Evolutionary conservation across 2,797 vertebrate genomes (phyloP).

Genomic region (Salmo trutta): DNA sequence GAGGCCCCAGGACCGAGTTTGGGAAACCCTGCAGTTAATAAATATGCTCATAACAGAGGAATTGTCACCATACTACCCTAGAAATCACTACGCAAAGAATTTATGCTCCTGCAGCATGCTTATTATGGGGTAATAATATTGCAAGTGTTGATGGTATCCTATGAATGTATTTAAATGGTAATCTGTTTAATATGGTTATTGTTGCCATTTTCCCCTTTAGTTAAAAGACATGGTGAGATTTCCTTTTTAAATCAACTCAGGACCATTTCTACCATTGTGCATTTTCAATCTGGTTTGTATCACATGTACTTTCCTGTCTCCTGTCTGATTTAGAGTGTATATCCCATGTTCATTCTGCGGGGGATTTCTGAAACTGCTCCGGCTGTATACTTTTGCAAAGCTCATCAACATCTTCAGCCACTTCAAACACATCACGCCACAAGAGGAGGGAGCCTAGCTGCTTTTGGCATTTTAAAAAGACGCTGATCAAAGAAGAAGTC

Average conservation of each 20-base stretch:
- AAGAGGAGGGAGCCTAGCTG: constrained; percentile 33
- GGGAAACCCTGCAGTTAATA: too few species aligned
- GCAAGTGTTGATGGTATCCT: neutral
- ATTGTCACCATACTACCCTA: neutral
- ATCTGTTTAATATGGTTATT: neutral
- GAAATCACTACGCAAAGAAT: neutral
- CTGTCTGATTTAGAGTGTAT: constrained; percentile 40
- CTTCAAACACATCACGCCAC: constrained; percentile 50
- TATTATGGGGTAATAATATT: neutral
- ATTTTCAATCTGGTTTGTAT: constrained; percentile 39
- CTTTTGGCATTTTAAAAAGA: constrained; percentile 12
- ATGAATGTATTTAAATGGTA: neutral
- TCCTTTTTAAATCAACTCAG: constrained; percentile 14
- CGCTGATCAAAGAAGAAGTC: constrained; percentile 36
- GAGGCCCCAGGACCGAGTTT: too few species aligned
- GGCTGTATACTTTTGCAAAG: constrained; percentile 35
- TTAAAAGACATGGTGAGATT: neutral
- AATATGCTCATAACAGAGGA: neutral
- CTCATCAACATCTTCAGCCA: constrained; percentile 45
- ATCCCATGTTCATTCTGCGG: constrained; percentile 45
- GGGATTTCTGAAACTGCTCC: constrained; percentile 41
- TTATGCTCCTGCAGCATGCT: neutral
- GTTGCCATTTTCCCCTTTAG: neutral
- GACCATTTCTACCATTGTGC: constrained; percentile 29
- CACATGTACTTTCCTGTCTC: constrained; percentile 24